Evolutionary conservation across 1,140 invertebrate species (phyloP).

Genomic region (Drosophila auraria): DNA sequence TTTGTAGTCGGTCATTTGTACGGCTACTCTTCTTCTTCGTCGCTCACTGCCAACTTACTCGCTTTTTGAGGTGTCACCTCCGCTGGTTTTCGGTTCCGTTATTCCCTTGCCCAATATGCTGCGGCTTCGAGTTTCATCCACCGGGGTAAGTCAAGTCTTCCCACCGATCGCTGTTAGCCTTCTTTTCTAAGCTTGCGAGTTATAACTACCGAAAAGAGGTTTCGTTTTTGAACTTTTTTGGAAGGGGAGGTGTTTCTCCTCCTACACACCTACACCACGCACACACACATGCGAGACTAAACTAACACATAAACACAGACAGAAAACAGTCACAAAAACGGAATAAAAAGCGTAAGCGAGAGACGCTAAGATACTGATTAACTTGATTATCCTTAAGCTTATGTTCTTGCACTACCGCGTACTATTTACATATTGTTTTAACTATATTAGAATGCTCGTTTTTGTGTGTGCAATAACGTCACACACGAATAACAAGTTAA

Average conservation of each 20-base stretch:
- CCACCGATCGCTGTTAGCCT: background rate
- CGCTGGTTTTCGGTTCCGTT: background rate
- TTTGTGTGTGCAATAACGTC: conserved; percentile 23
- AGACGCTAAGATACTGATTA: conserved; percentile 37
- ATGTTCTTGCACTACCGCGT: conserved; percentile 17
- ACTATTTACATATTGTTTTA: conserved; percentile 36
- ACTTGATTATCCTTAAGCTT: conserved; percentile 17
- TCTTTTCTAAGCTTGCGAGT: background rate
- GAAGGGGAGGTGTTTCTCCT: conserved; percentile 27
- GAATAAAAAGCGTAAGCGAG: conserved; percentile 6
- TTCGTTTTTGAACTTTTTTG: conserved; percentile 26
- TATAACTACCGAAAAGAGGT: conserved; percentile 19
- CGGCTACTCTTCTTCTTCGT: conserved; percentile 27
- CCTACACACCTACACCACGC: conserved; percentile 38
- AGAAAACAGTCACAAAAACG: conserved; percentile 33
- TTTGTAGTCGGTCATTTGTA: conserved; percentile 22
- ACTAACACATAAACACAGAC: conserved; percentile 23
- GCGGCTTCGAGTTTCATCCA: conserved; percentile 1
- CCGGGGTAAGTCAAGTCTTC: background rate
- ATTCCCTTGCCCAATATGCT: conserved; percentile 16
- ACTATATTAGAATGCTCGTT: conserved; percentile 31
- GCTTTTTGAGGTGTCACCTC: conserved; percentile 44
- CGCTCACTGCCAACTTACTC: conserved; percentile 44
- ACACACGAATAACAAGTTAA: conserved; percentile 32
- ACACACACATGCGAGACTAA: conserved; percentile 27